Conservation (phyloP, 2,888 invertebrate species). For the Nysson spinosus region DNA sequence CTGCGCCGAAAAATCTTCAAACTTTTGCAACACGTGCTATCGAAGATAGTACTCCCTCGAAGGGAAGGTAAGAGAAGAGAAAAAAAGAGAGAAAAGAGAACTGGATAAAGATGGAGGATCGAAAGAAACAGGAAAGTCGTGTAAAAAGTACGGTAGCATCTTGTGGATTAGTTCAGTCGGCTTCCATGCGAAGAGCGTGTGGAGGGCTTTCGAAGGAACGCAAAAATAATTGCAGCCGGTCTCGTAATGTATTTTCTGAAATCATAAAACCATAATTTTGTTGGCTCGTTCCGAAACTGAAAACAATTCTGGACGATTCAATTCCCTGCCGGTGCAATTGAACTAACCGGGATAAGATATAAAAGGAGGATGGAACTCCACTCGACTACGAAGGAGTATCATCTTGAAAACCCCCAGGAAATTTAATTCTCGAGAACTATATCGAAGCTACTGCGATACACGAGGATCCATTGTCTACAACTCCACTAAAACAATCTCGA, state of each 20-base stretch:
- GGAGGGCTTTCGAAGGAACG: conserved; percentile 1
- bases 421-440: conserved; percentile 37
- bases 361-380: conserved; percentile 12
- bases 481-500: too few species aligned
- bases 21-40: conserved; percentile 43
- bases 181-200: too few species aligned
- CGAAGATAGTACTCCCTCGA: conserved; percentile 20
- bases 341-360: conserved; percentile 18
- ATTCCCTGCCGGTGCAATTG: conserved; percentile 37
- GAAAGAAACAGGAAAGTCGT: too few species aligned
- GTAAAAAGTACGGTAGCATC: conserved; percentile 30
- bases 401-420: conserved; percentile 1
- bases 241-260: conserved; percentile 11
- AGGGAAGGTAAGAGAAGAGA: background rate
- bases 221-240: conserved; percentile 35
- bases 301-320: conserved; percentile 47
- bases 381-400: background rate
- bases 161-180: conserved; percentile 27
- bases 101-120: too few species aligned
- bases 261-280: conserved; percentile 41
- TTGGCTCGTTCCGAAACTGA: conserved; percentile 20
- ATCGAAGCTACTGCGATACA: conserved; percentile 31
- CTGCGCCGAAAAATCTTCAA: conserved; percentile 37
- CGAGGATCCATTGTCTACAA: too few species aligned
- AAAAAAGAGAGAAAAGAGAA: conserved; percentile 20